phyloP scores from a whole-genome alignment of 2,113 vertebrate species.

The Menidia beryllina region DNA sequence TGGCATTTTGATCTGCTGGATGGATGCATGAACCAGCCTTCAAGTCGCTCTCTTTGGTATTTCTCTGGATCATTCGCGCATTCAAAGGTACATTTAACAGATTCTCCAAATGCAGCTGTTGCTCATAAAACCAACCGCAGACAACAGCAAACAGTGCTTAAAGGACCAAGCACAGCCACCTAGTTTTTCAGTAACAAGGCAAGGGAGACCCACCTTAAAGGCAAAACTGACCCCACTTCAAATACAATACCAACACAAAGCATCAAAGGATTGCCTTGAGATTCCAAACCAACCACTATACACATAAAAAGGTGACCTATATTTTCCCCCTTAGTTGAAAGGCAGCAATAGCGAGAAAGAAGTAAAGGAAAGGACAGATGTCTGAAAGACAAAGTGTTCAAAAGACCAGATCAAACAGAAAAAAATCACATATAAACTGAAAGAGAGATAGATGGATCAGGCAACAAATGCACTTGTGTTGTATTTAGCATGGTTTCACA shows the following conservation, averaged over 20 bases:
- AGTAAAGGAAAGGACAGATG: conserved; percentile 20
- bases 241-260: conserved; percentile 8
- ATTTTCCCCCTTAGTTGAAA: conserved; percentile 19
- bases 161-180: conserved; percentile 9
- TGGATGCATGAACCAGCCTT: conserved; percentile 14
- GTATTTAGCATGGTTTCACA: conserved; percentile 15
- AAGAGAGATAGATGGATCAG: conserved; percentile 62
- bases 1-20: conserved; percentile 4
- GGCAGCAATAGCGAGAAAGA: conserved; percentile 20
- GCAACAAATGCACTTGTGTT: conserved; percentile 61
- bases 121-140: conserved; percentile 7
- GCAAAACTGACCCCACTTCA: conserved; percentile 7
- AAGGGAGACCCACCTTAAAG: conserved; percentile 1
- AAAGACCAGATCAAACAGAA: conserved; percentile 57
- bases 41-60: background rate
- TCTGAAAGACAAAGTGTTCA: conserved; percentile 36
- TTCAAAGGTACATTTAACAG: conserved; percentile 13
- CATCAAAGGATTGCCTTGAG: conserved; percentile 45
- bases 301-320: conserved; percentile 12
- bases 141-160: conserved; percentile 1
- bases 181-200: conserved; percentile 8
- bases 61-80: conserved; percentile 7
- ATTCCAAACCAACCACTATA: conserved; percentile 18
- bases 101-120: background rate
- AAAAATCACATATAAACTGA: conserved; percentile 25